Conservation (phyloP, 2,113 vertebrate genomes). For the Crotalus tigris region DNA sequence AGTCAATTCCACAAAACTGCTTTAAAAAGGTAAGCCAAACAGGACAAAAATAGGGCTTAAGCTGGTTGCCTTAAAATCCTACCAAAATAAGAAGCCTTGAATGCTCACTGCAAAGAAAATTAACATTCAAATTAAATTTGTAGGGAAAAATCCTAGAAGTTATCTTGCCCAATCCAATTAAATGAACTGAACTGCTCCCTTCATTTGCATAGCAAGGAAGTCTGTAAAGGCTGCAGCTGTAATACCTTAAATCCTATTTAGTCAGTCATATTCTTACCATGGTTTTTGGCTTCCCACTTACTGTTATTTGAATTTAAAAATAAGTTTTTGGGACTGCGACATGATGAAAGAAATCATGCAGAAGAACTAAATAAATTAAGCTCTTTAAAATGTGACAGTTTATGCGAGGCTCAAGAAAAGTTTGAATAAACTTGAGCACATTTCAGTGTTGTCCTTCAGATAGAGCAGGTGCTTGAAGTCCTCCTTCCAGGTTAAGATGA, state of each 20-base stretch:
- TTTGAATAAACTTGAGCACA: background rate
- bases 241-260: background rate
- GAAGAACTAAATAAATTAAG: background rate
- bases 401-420: background rate
- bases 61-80: background rate
- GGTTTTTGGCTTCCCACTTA: constrained; percentile 46
- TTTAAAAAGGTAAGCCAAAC: constrained; percentile 22
- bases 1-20: background rate
- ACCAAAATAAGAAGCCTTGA: background rate
- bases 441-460: background rate
- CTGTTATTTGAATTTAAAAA: background rate
- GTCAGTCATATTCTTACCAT: background rate
- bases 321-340: background rate
- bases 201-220: background rate
- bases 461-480: background rate
- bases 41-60: constrained; percentile 14
- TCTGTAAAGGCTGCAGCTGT: background rate
- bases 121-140: constrained; percentile 9
- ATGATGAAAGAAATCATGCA: constrained; percentile 21
- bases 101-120: fast-evolving
- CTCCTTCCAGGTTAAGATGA: background rate
- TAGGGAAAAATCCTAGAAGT: background rate
- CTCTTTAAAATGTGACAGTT: constrained; percentile 1
- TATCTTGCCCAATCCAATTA: background rate
- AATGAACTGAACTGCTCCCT: background rate